Percentiles rank a stretch among this genome's conserved stretches.
phyloP scores from a whole-genome alignment of 2,888 invertebrate genomes.

The Carterocephalus palaemon region DNA sequence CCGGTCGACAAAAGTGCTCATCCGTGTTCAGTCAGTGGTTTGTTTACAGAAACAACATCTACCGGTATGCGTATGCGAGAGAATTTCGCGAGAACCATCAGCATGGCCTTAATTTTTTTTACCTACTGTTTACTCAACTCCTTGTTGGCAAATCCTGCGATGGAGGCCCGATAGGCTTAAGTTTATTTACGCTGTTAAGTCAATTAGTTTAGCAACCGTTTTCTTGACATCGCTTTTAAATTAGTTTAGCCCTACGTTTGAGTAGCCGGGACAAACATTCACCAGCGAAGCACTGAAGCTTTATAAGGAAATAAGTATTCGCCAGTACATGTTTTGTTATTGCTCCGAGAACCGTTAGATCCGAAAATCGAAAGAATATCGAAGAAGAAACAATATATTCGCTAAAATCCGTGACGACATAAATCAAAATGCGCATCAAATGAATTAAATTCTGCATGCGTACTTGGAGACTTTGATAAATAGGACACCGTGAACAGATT shows the following conservation, averaged over 20 bases:
- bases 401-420: neutral
- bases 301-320: too few relatives aligned
- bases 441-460: slow-evolving; percentile 5
- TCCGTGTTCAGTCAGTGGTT: slow-evolving; percentile 56
- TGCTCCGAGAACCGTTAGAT: slow-evolving; percentile 4
- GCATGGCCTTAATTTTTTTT: slow-evolving; percentile 60
- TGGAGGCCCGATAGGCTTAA: slow-evolving; percentile 69
- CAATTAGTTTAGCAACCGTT: slow-evolving; percentile 39
- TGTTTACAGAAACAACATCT: slow-evolving; percentile 70
- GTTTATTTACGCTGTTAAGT: slow-evolving; percentile 56
- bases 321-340: slow-evolving; percentile 1
- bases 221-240: slow-evolving; percentile 33
- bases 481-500: slow-evolving; percentile 22
- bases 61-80: slow-evolving; percentile 60
- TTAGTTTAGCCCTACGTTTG: slow-evolving; percentile 28
- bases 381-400: neutral
- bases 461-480: slow-evolving; percentile 18
- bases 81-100: slow-evolving; percentile 63
- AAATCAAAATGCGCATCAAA: slow-evolving; percentile 5
- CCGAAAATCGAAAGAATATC: neutral
- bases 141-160: slow-evolving; percentile 61
- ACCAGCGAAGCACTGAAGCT: too few relatives aligned
- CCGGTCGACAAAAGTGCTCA: slow-evolving; percentile 61
- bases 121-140: slow-evolving; percentile 51
- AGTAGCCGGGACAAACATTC: slow-evolving; percentile 20